A percentile compares a stretch with the other conserved stretches of the same genome.
Conservation (phyloP, 2,888 invertebrate species). For the Venusia cambrica region DNA sequence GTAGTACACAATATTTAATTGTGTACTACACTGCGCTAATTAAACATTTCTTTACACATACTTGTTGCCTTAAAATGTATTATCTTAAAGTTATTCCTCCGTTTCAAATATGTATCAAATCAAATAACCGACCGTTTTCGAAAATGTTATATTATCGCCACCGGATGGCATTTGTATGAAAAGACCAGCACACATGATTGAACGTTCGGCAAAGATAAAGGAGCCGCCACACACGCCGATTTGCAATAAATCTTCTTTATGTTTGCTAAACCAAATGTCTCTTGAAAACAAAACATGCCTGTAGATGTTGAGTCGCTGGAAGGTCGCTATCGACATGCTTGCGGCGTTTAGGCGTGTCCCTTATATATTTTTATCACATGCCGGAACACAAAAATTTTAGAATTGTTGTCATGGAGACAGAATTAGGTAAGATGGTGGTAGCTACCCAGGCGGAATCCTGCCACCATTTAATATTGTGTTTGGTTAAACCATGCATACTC, state of each 20-base stretch:
- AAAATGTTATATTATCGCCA: conserved; percentile 2
- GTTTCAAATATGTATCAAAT: no score
- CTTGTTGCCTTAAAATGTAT: no score
- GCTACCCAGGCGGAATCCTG: no score
- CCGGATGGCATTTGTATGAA: conserved; percentile 12
- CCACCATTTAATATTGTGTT: no score
- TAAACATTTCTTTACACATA: no score
- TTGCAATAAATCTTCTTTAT: conserved; percentile 67
- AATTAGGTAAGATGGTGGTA: no score
- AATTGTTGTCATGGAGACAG: no score
- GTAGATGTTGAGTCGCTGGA: no score
- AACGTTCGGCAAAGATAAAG: conserved; percentile 41
- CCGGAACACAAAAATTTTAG: conserved; percentile 54
- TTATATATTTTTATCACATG: conserved; percentile 63
- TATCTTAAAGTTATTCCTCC: no score
- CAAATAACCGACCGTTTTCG: conserved; percentile 4
- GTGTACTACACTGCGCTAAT: no score
- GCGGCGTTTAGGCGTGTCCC: conserved; percentile 54
- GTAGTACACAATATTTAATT: no score
- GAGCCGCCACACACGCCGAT: conserved; percentile 59
- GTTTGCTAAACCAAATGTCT: conserved; percentile 70
- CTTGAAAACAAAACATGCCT: conserved; percentile 62
- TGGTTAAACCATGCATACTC: no score
- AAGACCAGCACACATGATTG: conserved; percentile 35
- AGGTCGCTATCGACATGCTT: conserved; percentile 54